Percentiles rank a stretch among this genome's conserved stretches.
Conservation (phyloP, 2,797 vertebrate genomes). For the Sebastes diploproa region DNA sequence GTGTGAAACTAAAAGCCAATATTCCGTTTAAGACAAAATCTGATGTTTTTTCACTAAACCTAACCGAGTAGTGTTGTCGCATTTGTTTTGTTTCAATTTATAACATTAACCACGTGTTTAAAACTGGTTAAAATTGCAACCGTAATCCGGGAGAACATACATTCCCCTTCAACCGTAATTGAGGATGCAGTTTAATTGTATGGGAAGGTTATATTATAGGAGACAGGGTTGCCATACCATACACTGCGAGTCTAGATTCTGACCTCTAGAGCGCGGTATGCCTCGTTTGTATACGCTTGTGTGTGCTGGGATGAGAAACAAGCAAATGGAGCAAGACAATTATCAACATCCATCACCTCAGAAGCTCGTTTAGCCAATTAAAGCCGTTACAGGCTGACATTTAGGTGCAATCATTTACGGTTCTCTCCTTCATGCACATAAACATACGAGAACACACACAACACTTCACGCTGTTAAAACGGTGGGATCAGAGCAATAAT, state of each 20-base stretch:
- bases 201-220: neutral
- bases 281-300: conserved; percentile 29
- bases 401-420: conserved; percentile 49
- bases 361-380: conserved; percentile 76
- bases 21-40: too few species aligned
- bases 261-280: neutral
- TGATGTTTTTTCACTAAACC: neutral
- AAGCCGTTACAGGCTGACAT: conserved; percentile 61
- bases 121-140: neutral
- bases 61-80: neutral
- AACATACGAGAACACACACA: neutral
- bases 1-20: too few species aligned
- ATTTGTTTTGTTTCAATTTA: neutral
- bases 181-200: neutral
- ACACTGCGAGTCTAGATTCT: neutral
- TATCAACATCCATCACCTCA: conserved; percentile 76
- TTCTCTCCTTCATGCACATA: neutral
- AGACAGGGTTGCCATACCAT: neutral
- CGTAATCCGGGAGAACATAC: neutral
- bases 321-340: conserved; percentile 66
- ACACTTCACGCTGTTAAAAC: conserved; percentile 19
- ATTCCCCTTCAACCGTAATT: neutral
- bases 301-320: conserved; percentile 34
- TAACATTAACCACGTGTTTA: neutral
- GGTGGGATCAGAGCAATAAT: conserved; percentile 42